phyloP scores from a whole-genome alignment of 37 sponge, comb jelly and placozoan genomes.

The Cliona cf. orientalis region DNA sequence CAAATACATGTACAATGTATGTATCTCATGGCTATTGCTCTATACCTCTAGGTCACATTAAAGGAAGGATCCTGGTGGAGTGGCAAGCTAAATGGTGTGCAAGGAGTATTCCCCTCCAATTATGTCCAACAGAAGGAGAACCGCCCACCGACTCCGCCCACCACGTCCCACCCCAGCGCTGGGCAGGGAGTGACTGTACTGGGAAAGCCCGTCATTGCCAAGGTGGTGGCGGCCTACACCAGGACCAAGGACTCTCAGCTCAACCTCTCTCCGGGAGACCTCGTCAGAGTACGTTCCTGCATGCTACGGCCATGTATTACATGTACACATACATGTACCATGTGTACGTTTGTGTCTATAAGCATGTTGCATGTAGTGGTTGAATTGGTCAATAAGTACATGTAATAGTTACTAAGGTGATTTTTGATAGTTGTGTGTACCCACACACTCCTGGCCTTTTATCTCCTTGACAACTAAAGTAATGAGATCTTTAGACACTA shows the following conservation, averaged over 20 bases:
- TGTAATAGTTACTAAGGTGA: too few relatives aligned
- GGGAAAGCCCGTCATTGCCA: slow-evolving; percentile 45
- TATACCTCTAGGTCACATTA: slow-evolving; percentile 18
- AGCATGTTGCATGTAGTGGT: too few relatives aligned
- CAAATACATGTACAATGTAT: not conserved
- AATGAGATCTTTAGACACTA: too few relatives aligned
- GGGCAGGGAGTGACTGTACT: not conserved
- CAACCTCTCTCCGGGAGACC: slow-evolving; percentile 55
- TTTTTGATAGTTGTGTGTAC: too few relatives aligned
- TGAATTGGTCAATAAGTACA: too few relatives aligned
- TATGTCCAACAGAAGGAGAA: slow-evolving; percentile 57
- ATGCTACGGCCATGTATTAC: not conserved
- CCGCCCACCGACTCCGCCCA: slow-evolving; percentile 1
- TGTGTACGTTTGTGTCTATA: too few relatives aligned
- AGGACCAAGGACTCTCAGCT: slow-evolving; percentile 54
- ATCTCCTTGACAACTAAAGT: too few relatives aligned
- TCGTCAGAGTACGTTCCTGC: slow-evolving; percentile 56
- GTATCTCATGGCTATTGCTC: not conserved
- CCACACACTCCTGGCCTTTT: too few relatives aligned
- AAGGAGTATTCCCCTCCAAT: slow-evolving; percentile 83
- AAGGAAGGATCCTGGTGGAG: slow-evolving; percentile 82
- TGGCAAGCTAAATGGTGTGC: slow-evolving; percentile 61
- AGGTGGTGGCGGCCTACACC: slow-evolving; percentile 44
- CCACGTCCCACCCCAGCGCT: not conserved
- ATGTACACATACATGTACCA: too few relatives aligned